These are phyloP conservation scores for Silurus aristotelis DNA, from an alignment of 2,797 vertebrate genomes.

Conservation along the genomic window DNA sequence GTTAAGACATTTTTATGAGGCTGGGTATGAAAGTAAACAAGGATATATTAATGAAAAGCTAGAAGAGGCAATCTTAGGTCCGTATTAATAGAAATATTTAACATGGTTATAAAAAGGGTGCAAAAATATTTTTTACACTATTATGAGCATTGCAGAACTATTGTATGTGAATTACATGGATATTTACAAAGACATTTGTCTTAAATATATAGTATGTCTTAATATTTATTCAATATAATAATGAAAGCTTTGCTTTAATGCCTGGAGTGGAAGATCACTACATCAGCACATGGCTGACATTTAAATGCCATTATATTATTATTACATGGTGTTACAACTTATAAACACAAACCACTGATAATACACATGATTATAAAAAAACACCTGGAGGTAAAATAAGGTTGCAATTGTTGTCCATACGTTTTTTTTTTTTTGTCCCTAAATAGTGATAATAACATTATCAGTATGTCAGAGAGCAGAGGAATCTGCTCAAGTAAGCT, in stretches of 20 bases:
- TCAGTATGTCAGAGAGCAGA: neutral
- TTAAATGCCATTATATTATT: neutral
- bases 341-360: neutral
- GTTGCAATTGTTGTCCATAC: neutral
- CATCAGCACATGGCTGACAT: neutral
- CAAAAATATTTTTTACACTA: neutral
- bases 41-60: neutral
- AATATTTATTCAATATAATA: neutral
- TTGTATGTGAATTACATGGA: neutral
- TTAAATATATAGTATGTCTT: neutral
- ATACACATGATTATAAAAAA: neutral
- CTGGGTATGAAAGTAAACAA: neutral
- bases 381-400: neutral
- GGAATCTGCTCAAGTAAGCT: neutral
- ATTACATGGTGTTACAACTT: neutral
- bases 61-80: neutral
- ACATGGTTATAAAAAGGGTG: neutral
- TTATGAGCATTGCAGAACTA: neutral
- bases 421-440: neutral
- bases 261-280: neutral
- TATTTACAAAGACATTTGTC: neutral
- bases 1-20: neutral
- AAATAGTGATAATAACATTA: neutral
- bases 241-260: neutral
- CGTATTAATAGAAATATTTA: neutral